Evolutionary conservation across 1,140 invertebrate genomes (phyloP).

Genomic region (Drosophila nasuta): DNA sequence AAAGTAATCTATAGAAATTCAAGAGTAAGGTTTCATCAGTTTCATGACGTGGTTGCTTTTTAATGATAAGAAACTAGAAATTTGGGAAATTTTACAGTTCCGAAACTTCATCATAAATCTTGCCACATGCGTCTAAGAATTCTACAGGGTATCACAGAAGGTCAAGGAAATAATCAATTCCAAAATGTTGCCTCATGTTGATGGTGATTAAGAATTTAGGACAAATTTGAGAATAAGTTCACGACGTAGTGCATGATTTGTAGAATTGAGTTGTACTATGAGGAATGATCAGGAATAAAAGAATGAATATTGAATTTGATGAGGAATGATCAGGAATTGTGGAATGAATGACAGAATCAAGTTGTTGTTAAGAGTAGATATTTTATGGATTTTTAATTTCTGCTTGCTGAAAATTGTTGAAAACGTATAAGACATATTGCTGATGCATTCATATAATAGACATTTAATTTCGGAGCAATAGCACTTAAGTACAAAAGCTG

Average conservation of each 20-base stretch:
- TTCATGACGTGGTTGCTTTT: not conserved
- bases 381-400: too few species aligned
- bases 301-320: not conserved
- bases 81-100: not conserved
- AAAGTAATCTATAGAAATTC: not conserved
- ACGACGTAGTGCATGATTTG: not conserved
- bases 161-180: not conserved
- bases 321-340: too few species aligned
- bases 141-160: not conserved
- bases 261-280: too few species aligned
- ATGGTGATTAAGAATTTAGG: not conserved
- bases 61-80: not conserved
- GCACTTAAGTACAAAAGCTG: slow-evolving; percentile 30
- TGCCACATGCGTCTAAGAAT: not conserved
- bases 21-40: not conserved
- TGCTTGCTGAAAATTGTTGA: not conserved
- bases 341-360: too few species aligned
- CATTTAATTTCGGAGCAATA: slow-evolving; percentile 1
- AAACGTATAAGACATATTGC: not conserved
- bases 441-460: not conserved
- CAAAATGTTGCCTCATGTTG: not conserved
- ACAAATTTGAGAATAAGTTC: not conserved
- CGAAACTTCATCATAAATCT: not conserved
- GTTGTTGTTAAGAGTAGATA: too few species aligned
- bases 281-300: not conserved